A percentile compares a stretch with the other conserved stretches of the same genome.
Evolutionary conservation across 2,113 vertebrate species (phyloP).

Genomic region (Hypocryptadius cinnamomeus): DNA sequence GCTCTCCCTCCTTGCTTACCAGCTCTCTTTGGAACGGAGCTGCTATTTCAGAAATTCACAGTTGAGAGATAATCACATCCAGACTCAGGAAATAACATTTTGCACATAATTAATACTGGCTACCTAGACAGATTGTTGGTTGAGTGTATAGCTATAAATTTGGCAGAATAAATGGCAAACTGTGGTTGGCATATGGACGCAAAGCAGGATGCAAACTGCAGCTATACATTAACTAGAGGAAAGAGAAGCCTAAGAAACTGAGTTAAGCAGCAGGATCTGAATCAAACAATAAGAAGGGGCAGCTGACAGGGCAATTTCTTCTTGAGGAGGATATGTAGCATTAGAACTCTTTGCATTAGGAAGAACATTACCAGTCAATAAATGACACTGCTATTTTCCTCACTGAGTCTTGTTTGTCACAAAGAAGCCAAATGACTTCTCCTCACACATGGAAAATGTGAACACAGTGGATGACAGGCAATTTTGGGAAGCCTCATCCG

Average conservation of each 20-base stretch:
- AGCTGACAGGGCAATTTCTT: background rate
- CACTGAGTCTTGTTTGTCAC: constrained; percentile 16
- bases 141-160: constrained; percentile 33
- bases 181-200: constrained; percentile 11
- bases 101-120: constrained; percentile 52
- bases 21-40: background rate
- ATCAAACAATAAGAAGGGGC: background rate
- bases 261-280: background rate
- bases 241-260: background rate
- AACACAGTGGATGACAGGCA: background rate
- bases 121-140: constrained; percentile 46
- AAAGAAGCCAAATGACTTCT: constrained; percentile 57
- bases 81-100: constrained; percentile 34
- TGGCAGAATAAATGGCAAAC: constrained; percentile 39
- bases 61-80: constrained; percentile 32
- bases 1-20: background rate
- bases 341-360: background rate
- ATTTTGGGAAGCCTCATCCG: constrained; percentile 31
- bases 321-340: background rate
- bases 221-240: constrained; percentile 30
- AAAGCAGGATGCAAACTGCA: background rate
- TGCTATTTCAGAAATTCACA: background rate
- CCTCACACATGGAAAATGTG: constrained; percentile 56
- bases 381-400: background rate
- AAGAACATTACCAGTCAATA: background rate